A percentile compares a stretch with the other conserved stretches of the same genome.
Evolutionary conservation across 2,888 invertebrate genomes (phyloP).

Genomic region (Drosophila kokeensis): DNA sequence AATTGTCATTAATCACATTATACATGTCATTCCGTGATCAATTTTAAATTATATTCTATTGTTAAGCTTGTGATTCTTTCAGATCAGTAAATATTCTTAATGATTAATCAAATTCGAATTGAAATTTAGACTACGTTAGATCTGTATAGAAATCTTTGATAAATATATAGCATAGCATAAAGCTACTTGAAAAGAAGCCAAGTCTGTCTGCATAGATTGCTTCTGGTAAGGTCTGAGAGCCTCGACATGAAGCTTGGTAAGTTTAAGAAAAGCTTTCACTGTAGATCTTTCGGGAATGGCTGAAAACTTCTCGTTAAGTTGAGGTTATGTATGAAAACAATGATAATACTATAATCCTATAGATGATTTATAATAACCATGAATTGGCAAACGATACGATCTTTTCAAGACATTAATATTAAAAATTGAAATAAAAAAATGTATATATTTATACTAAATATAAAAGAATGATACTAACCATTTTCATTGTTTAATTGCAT

Average conservation of each 20-base stretch:
- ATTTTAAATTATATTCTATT: slow-evolving; percentile 24
- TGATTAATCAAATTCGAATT: slow-evolving; percentile 5
- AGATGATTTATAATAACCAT: not conserved
- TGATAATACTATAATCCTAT: not conserved
- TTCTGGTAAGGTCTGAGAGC: slow-evolving; percentile 20
- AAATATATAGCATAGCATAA: not conserved
- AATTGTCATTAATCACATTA: slow-evolving; percentile 52
- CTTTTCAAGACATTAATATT: not conserved
- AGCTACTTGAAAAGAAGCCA: not conserved
- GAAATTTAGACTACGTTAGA: slow-evolving; percentile 3
- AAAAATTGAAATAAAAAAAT: not conserved
- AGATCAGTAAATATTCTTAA: slow-evolving; percentile 16
- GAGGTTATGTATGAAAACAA: not conserved
- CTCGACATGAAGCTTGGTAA: slow-evolving; percentile 12
- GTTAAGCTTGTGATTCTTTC: slow-evolving; percentile 14
- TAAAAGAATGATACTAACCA: slow-evolving; percentile 54
- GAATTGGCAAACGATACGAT: not conserved
- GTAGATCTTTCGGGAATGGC: slow-evolving; percentile 60
- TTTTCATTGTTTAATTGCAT: slow-evolving; percentile 68
- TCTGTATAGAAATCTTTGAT: not conserved
- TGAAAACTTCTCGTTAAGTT: not conserved
- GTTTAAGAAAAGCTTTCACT: slow-evolving; percentile 39
- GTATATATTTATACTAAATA: not conserved
- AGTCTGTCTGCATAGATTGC: not conserved
- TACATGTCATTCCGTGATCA: slow-evolving; percentile 28